phyloP scores from a whole-genome alignment of 2,888 invertebrate genomes.

The Pteria penguin region DNA sequence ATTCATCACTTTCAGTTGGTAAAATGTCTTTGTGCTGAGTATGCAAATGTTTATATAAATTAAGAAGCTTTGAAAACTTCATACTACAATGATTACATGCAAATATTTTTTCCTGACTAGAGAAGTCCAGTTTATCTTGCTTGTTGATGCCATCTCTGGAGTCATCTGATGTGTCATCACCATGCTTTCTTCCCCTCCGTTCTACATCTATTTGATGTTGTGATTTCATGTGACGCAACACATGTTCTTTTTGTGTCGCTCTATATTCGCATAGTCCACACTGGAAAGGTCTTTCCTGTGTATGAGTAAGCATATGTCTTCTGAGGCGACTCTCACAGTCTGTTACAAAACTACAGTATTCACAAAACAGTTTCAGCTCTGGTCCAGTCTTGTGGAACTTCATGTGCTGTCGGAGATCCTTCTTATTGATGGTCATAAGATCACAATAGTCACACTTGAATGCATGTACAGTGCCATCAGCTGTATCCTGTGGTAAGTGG shows the following conservation, averaged over 20 bases:
- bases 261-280: slow-evolving; percentile 76
- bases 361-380: slow-evolving; percentile 78
- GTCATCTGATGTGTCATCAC: slow-evolving; percentile 33
- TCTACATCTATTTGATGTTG: slow-evolving; percentile 72
- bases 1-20: slow-evolving; percentile 63
- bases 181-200: slow-evolving; percentile 37
- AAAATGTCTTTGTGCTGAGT: slow-evolving; percentile 73
- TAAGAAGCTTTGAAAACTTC: slow-evolving; percentile 78
- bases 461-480: slow-evolving; percentile 54
- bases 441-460: slow-evolving; percentile 74
- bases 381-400: slow-evolving; percentile 77
- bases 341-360: slow-evolving; percentile 77
- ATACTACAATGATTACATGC: slow-evolving; percentile 78
- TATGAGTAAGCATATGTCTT: slow-evolving; percentile 75
- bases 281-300: slow-evolving; percentile 73
- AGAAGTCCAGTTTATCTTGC: slow-evolving; percentile 67
- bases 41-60: slow-evolving; percentile 77
- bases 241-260: slow-evolving; percentile 77
- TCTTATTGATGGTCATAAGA: slow-evolving; percentile 66
- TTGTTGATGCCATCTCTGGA: slow-evolving; percentile 35
- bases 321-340: slow-evolving; percentile 77
- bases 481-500: slow-evolving; percentile 60
- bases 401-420: slow-evolving; percentile 76
- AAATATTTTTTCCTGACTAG: slow-evolving; percentile 75
- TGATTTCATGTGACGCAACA: slow-evolving; percentile 72